A percentile compares a stretch with the other conserved stretches of the same genome.
Evolutionary conservation across 2,797 vertebrate species (phyloP).

Genomic region (Telmatherina bonti): DNA sequence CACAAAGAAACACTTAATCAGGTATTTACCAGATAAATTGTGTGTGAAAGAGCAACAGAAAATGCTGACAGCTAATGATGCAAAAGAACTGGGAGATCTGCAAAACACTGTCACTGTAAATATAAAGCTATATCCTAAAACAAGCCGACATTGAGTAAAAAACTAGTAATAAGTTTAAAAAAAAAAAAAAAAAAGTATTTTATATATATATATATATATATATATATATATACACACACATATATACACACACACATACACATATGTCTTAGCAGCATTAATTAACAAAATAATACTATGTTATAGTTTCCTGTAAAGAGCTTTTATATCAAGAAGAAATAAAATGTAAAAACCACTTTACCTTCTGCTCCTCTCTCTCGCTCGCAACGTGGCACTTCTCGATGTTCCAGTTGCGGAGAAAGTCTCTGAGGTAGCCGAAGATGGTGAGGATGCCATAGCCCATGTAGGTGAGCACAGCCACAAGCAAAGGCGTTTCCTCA

Average conservation of each 20-base stretch:
- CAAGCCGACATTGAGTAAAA: not conserved
- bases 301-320: not conserved
- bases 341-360: conserved; percentile 49
- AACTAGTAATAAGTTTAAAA: not conserved
- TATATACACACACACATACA: too few species aligned
- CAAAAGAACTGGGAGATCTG: not conserved
- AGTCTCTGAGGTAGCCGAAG: conserved; percentile 97
- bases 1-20: not conserved
- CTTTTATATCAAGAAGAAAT: not conserved
- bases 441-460: conserved; percentile 97
- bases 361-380: conserved; percentile 95
- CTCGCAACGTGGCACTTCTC: conserved; percentile 93
- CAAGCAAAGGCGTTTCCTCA: conserved; percentile 95
- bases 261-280: too few species aligned
- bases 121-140: not conserved
- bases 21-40: not conserved
- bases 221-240: too few species aligned
- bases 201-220: too few species aligned
- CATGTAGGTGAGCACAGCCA: conserved; percentile 96
- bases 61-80: not conserved
- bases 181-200: too few species aligned
- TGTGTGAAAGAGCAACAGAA: not conserved
- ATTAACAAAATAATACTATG: too few species aligned
- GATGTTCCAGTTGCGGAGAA: conserved; percentile 94
- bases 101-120: not conserved